phyloP scores from a whole-genome alignment of 2,888 invertebrate species.

The Tricholauxania praeusta region DNA sequence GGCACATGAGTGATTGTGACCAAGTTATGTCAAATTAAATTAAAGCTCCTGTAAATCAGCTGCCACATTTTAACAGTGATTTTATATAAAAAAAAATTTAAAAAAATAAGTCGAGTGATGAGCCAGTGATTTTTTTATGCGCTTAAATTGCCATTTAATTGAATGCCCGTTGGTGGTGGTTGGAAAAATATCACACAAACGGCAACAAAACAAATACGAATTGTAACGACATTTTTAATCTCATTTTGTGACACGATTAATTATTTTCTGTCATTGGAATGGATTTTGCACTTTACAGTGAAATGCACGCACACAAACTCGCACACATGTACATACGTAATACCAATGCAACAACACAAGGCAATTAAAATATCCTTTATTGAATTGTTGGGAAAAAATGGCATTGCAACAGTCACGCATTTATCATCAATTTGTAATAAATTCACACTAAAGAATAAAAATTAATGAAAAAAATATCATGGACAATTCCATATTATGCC shows the following conservation, averaged over 20 bases:
- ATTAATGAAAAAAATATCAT: background rate
- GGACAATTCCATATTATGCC: too few relatives aligned
- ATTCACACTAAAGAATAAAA: slow-evolving; percentile 4
- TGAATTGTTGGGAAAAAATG: slow-evolving; percentile 1
- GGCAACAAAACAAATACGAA: too few relatives aligned
- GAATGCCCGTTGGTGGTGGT: slow-evolving; percentile 11
- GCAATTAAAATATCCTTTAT: slow-evolving; percentile 16
- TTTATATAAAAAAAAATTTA: too few relatives aligned
- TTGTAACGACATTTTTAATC: slow-evolving; percentile 31
- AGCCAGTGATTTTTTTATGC: too few relatives aligned
- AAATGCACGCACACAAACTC: slow-evolving; percentile 16
- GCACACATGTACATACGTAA: background rate
- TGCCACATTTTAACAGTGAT: too few relatives aligned
- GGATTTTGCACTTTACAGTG: slow-evolving; percentile 2
- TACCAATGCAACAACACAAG: background rate
- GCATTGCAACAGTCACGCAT: background rate
- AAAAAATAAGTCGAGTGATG: too few relatives aligned
- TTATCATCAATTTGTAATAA: slow-evolving; percentile 29
- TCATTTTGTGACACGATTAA: slow-evolving; percentile 25
- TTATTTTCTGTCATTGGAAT: slow-evolving; percentile 34
- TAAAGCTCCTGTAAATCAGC: too few relatives aligned
- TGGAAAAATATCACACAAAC: slow-evolving; percentile 4
- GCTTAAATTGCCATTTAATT: slow-evolving; percentile 26
- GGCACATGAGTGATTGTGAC: too few relatives aligned
- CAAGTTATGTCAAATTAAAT: too few relatives aligned